Conservation (phyloP, 2,888 invertebrate species). For the Lacanobia oleracea region DNA sequence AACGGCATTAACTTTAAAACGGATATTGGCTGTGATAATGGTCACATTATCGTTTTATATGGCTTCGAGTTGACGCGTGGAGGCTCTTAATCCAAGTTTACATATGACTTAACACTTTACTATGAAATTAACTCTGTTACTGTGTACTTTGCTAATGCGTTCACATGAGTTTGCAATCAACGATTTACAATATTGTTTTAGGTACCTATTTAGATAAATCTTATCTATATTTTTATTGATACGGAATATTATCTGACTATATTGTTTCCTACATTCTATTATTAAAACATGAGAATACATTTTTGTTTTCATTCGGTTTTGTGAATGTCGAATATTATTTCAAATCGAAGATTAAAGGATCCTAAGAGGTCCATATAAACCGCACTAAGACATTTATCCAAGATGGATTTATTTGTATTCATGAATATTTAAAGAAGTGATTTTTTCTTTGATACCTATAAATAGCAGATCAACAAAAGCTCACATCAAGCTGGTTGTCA, state of each 20-base stretch:
- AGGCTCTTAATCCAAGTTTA: conserved; percentile 8
- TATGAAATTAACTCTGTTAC: conserved; percentile 22
- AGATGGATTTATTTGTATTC: conserved; percentile 16
- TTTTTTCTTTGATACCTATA: conserved; percentile 8
- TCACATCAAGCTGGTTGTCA: not conserved
- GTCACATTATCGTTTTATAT: conserved; percentile 14
- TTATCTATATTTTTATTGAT: conserved; percentile 15
- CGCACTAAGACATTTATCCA: not conserved
- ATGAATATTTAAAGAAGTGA: conserved; percentile 8
- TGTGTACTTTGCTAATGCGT: conserved; percentile 33
- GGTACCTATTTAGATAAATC: not conserved
- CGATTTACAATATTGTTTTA: conserved; percentile 11
- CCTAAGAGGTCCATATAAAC: conserved; percentile 4
- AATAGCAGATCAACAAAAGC: conserved; percentile 8
- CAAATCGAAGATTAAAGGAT: conserved; percentile 21
- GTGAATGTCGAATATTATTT: conserved; percentile 10
- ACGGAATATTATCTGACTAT: not conserved
- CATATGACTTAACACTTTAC: conserved; percentile 21
- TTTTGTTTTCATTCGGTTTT: not conserved
- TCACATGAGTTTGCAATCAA: conserved; percentile 36
- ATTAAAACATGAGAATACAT: not conserved
- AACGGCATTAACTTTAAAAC: conserved; percentile 16
- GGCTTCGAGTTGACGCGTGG: not conserved
- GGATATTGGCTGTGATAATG: conserved; percentile 13
- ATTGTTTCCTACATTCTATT: not conserved